Base-by-base conservation (phyloP, 2,888 invertebrate species). In the Didymodactylos carnosus region DNA sequence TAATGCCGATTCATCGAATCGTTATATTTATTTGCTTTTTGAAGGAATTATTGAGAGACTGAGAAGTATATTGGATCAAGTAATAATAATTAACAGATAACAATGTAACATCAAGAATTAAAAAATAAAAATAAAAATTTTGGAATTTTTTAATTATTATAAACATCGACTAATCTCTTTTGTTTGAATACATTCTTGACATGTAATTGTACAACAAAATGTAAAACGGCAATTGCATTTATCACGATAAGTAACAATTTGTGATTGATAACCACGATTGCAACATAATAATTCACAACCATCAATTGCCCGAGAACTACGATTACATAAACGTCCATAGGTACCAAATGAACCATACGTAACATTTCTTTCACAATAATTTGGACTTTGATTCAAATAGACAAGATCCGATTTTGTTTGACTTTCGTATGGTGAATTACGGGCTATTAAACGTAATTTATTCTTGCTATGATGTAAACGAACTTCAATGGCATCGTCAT, bases 211-310 rank as follows among this genome's bases (percentile, higher is more conserved):
- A 84, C 92, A 92, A 84, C 92, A 92, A 92, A 92, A 92, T 76
- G 91, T 90, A 82, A 92, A 92, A 78, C 89, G 88, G 82, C 92
- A 92, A 80, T 89, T 88, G 84, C 92, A 92, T 82, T 92, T 91
- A 81, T 91, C 91, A 79, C 89, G 89, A 76, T 91, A 89, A 79
- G 91, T 89, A 43, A 88, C 86, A 3, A 91, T 88, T 74, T 90
- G 84, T 7, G 91, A 92, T 81, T 91, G 90, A 76, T 82, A 82
- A 16, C 92, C 92, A 75, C 92, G 87, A 0, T 91, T 92, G 82
- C 92, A 93, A 84, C 92, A 92, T 72, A 92, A 87, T 53, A 92
- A 85, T n/a, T 89, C 87, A 82, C 92, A 92, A 23, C 92, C 91
- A 80, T 92, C 92, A 75, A 91, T 87, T 0, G 91, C 92, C 35